Evolutionary conservation across 2,113 vertebrate genomes (phyloP).

Genomic region (Tachysurus vachellii): DNA sequence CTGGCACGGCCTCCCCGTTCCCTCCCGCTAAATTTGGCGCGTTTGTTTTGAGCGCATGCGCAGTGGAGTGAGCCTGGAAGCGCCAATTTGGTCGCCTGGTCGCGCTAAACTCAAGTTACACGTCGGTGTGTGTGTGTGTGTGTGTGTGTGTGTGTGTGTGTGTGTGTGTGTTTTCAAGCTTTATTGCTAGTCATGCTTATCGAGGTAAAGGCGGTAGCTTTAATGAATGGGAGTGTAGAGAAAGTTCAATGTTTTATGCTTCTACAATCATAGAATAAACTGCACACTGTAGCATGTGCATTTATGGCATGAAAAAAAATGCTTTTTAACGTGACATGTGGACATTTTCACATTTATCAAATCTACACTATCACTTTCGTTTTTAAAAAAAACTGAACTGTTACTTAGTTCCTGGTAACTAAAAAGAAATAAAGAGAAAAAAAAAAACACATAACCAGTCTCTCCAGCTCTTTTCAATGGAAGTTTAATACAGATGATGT

Average conservation of each 20-base stretch:
- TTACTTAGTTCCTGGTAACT: not conserved
- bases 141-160: not conserved
- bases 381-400: not conserved
- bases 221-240: not conserved
- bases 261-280: not conserved
- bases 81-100: conserved; percentile 65
- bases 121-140: not conserved
- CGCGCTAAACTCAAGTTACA: conserved; percentile 66
- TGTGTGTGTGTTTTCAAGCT: not conserved
- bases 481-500: not conserved
- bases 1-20: conserved; percentile 70
- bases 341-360: not conserved
- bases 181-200: not conserved
- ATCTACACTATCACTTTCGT: conserved; percentile 23
- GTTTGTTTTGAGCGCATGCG: conserved; percentile 78
- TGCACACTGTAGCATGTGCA: not conserved
- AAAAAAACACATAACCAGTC: not conserved
- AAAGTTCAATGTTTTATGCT: not conserved
- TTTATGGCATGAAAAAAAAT: not conserved
- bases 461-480: not conserved
- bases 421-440: not conserved
- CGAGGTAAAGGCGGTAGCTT: conserved; percentile 39
- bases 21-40: conserved; percentile 86
- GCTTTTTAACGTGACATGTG: not conserved
- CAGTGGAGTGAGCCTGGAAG: conserved; percentile 28